Conservation (phyloP, 2,113 vertebrate species). For the Pangasianodon hypophthalmus region DNA sequence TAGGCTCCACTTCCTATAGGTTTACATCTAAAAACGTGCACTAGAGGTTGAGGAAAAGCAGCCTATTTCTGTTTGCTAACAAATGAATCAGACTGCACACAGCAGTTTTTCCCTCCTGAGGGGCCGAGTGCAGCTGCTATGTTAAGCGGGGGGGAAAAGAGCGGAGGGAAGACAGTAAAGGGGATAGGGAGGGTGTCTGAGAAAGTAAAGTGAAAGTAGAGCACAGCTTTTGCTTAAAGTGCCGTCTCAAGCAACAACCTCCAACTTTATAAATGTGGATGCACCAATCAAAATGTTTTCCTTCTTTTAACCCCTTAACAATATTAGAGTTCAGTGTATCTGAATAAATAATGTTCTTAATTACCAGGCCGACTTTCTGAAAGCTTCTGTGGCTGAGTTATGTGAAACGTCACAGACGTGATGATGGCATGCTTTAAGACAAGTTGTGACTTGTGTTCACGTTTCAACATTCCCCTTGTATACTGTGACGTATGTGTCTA, state of each 20-base stretch:
- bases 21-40: neutral
- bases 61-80: conserved; percentile 29
- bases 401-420: neutral
- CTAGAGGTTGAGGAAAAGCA: neutral
- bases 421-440: neutral
- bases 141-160: neutral
- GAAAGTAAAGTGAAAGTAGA: conserved; percentile 18
- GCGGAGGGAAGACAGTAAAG: neutral
- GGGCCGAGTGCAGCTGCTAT: neutral
- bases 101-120: conserved; percentile 12
- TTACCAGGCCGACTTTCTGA: neutral
- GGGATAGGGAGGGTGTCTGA: conserved; percentile 6
- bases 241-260: neutral
- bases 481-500: neutral
- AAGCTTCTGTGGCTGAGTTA: neutral
- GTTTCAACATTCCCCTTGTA: neutral
- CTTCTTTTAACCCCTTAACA: neutral
- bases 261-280: neutral
- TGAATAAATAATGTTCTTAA: neutral
- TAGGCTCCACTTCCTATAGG: no score
- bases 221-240: conserved; percentile 15
- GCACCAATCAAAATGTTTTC: neutral
- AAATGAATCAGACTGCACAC: neutral
- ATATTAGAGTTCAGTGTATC: neutral
- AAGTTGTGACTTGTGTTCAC: neutral